Base-by-base conservation (phyloP, 2,888 invertebrate species). In the Drosophila limbata region DNA sequence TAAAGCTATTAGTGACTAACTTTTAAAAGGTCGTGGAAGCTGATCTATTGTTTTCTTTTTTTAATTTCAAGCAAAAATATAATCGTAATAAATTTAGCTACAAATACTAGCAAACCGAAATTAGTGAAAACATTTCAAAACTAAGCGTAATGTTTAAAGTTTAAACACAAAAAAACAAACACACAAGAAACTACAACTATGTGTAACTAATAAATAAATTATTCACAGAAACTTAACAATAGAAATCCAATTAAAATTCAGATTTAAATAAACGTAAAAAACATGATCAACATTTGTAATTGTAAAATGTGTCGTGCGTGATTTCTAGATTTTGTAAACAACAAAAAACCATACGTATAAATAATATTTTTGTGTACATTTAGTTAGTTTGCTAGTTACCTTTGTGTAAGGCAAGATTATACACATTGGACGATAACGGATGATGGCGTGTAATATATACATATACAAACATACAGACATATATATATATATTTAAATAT, bases 291-390 rank as follows among this genome's bases (percentile, higher is more conserved):
- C 35, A 51, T 51, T 66, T 84, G 76, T 84, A 68, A 77, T 67
- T 79, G 85, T 87, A 66, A 79, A 82, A 69, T 87, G 84, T 84
- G 80, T 84, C 76, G 85, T 85, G 73, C 68, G 88, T 84, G 82
- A 87, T 82, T 85, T 82, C 62, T 55, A 73, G 83, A 81, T 84
- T 82, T 82, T 81, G 62, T 79, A 84, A 79, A 84, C 65, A 40
- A 42, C 42, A 44, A 57, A 52, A 55, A n/a, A 59, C 21, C 45
- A 51, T 73, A 68, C 61, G 59, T 79, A 64, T 79, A 67, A 50
- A 59, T 62, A 74, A 75, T 78, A 67, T 83, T 77, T 85, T 86
- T 84, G 81, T 85, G 78, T 84, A 83, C 65, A 80, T 80, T 85
- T 65, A 75, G 64, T 85, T 81, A 82, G 78, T 77, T 85, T 73